These are phyloP conservation scores for Takifugu bimaculatus DNA, from an alignment of 2,113 vertebrate genomes.

Conservation along the genomic window DNA sequence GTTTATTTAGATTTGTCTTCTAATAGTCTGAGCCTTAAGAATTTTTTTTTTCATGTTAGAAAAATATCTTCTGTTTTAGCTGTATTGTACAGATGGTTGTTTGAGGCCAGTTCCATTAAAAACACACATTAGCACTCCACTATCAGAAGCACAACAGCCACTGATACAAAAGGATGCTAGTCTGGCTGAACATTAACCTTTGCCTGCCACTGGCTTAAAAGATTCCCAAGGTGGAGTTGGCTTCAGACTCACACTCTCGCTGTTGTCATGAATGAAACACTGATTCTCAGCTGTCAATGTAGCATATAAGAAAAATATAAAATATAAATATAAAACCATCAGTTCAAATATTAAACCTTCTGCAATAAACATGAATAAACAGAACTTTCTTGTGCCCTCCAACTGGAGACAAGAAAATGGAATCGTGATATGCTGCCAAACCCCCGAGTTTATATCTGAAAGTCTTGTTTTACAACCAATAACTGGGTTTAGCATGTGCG, in stretches of 20 bases:
- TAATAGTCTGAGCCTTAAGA: too few relatives aligned
- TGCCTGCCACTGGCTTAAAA: constrained; percentile 25
- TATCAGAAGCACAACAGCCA: not conserved
- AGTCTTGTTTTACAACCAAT: constrained; percentile 9
- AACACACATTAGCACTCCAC: too few relatives aligned
- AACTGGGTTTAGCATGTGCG: constrained; percentile 21
- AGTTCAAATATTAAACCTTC: too few relatives aligned
- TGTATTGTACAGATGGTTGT: too few relatives aligned
- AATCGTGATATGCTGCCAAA: constrained; percentile 52
- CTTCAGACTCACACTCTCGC: not conserved
- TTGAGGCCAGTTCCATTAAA: too few relatives aligned
- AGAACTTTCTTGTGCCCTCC: constrained; percentile 8
- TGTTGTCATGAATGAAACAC: too few relatives aligned
- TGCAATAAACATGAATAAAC: too few relatives aligned
- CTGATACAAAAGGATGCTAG: not conserved
- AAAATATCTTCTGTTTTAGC: not conserved
- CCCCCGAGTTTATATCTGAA: constrained; percentile 42
- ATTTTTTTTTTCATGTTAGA: not conserved
- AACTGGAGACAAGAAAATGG: constrained; percentile 44
- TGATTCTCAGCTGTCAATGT: too few relatives aligned
- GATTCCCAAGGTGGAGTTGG: constrained; percentile 43
- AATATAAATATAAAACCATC: too few relatives aligned
- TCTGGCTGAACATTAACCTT: too few relatives aligned
- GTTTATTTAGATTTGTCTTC: too few relatives aligned
- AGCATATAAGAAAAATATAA: too few relatives aligned